Evolutionary conservation across 2,113 vertebrate species (phyloP).

Genomic region (Anolis carolinensis): DNA sequence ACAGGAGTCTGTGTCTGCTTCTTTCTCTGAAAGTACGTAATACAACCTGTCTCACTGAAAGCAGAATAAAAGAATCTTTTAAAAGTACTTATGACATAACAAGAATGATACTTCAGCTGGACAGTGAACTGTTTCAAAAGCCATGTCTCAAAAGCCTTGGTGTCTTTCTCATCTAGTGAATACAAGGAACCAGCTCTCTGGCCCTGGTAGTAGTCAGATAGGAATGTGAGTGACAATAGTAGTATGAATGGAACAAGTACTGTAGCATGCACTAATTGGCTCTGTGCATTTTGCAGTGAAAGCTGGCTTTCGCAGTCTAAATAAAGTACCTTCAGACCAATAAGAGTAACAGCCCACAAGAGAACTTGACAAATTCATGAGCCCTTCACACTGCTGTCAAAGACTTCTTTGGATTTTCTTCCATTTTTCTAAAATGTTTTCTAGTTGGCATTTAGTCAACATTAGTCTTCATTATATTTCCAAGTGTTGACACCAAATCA

Average conservation of each 20-base stretch:
- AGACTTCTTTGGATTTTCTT: constrained; percentile 40
- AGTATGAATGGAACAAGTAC: not conserved
- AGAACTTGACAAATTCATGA: constrained; percentile 33
- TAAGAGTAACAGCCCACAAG: constrained; percentile 26
- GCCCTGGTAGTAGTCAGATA: not conserved
- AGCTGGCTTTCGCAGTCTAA: not conserved
- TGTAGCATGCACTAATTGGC: constrained; percentile 11
- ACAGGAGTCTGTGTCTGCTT: too few relatives aligned
- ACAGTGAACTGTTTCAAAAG: not conserved
- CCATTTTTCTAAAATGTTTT: constrained; percentile 56
- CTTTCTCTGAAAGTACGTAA: too few relatives aligned
- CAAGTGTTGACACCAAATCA: constrained; percentile 61
- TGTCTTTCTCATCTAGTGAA: not conserved
- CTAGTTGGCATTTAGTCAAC: constrained; percentile 58
- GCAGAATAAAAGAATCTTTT: too few relatives aligned
- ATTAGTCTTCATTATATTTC: constrained; percentile 67
- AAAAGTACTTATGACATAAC: too few relatives aligned
- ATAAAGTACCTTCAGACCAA: not conserved
- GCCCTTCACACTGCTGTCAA: constrained; percentile 18
- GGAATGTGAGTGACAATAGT: not conserved
- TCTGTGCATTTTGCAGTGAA: not conserved
- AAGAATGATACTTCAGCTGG: not conserved
- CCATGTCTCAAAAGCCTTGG: not conserved
- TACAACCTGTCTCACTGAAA: too few relatives aligned
- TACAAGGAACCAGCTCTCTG: not conserved